Conservation (phyloP, 2,888 invertebrate species). For the Notodonta ziczac region DNA sequence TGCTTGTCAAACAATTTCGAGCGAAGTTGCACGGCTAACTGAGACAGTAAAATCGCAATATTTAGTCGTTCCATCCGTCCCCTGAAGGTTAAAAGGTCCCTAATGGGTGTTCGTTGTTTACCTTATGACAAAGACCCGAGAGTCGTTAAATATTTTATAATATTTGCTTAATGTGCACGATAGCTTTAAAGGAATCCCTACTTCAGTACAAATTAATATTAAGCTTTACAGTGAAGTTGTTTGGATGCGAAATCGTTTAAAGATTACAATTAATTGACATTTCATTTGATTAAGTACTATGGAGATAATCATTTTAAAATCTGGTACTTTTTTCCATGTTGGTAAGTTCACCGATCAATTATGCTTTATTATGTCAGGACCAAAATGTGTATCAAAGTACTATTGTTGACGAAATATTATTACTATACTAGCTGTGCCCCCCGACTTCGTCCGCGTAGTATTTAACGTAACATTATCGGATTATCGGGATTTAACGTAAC, state of each 20-base stretch:
- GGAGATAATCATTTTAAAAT: no score
- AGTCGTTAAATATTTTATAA: constrained; percentile 58
- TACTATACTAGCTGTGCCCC: no score
- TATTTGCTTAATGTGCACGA: constrained; percentile 54
- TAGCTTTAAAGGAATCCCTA: constrained; percentile 43
- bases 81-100: constrained; percentile 26
- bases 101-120: constrained; percentile 58
- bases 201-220: constrained; percentile 43
- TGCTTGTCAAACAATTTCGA: background rate
- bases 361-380: no score
- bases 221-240: constrained; percentile 22
- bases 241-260: constrained; percentile 8
- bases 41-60: constrained; percentile 36
- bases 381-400: no score
- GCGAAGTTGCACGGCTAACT: constrained; percentile 3
- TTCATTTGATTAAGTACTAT: no score
- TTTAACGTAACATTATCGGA: no score
- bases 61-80: constrained; percentile 24
- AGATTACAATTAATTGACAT: no score
- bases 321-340: no score
- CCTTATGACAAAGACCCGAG: constrained; percentile 48
- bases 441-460: no score
- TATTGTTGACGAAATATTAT: no score
- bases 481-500: no score
- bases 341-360: no score